Percentiles rank a stretch among this genome's conserved stretches.
Conservation (phyloP, 1,140 invertebrate genomes). For the Drosophila pallidifrons region DNA sequence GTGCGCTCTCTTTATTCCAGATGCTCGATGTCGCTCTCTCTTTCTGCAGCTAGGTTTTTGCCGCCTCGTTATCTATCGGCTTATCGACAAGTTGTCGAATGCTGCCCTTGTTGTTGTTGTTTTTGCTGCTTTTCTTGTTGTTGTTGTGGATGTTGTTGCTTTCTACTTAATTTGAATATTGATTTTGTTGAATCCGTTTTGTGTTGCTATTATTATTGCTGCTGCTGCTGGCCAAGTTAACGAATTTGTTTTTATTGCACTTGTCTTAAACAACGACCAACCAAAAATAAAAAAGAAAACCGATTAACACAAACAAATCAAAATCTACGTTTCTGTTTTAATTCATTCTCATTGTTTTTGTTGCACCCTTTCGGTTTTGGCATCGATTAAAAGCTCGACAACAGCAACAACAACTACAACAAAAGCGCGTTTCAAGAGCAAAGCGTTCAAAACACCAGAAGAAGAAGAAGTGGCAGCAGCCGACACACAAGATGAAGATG, state of each 20-base stretch:
- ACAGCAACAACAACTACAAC: constrained; percentile 25
- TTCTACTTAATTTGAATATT: constrained; percentile 77
- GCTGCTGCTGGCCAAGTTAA: constrained; percentile 16
- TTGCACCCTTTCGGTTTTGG: constrained; percentile 45
- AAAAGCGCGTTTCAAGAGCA: constrained; percentile 22
- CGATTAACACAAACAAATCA: constrained; percentile 32
- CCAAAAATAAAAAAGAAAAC: constrained; percentile 13
- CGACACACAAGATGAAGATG: background rate
- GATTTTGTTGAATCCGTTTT: constrained; percentile 51
- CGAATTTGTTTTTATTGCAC: constrained; percentile 65
- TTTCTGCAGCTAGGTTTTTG: background rate
- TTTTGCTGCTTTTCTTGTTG: constrained; percentile 32
- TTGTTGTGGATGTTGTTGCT: constrained; percentile 51
- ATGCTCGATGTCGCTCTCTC: constrained; percentile 14
- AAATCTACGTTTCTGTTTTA: constrained; percentile 27
- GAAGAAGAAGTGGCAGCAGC: background rate
- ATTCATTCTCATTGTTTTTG: constrained; percentile 27
- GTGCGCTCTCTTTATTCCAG: constrained; percentile 5
- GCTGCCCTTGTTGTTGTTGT: constrained; percentile 43
- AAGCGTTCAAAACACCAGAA: constrained; percentile 7
- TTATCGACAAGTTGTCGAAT: constrained; percentile 72
- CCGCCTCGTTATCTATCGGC: constrained; percentile 60
- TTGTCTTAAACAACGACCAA: constrained; percentile 39
- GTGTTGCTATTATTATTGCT: constrained; percentile 40
- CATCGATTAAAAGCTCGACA: constrained; percentile 42